A percentile compares a stretch with the other conserved stretches of the same genome.
Conservation (phyloP, 2,113 vertebrate species). For the Vicugna pacos region DNA sequence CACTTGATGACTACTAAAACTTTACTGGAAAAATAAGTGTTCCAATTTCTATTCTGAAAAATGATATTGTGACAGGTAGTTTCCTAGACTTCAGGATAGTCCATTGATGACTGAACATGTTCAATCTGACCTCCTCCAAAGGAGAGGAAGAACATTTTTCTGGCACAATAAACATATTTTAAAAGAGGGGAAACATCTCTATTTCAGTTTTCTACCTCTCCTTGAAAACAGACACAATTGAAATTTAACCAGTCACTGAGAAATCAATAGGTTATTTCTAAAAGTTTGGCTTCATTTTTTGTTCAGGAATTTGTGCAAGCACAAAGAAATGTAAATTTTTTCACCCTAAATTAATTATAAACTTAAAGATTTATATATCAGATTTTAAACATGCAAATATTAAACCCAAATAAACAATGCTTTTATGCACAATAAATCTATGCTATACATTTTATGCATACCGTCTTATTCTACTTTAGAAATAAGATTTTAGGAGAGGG, state of each 20-base stretch:
- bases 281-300: neutral
- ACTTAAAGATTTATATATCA: neutral
- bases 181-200: slow-evolving; percentile 5
- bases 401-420: neutral
- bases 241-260: slow-evolving; percentile 32
- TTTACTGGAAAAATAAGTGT: slow-evolving; percentile 9
- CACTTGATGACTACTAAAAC: neutral
- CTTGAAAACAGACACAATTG: slow-evolving; percentile 26
- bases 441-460: neutral
- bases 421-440: neutral
- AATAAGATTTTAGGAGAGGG: slow-evolving; percentile 42
- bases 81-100: slow-evolving; percentile 2
- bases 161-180: slow-evolving; percentile 35
- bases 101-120: neutral
- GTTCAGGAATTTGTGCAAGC: slow-evolving; percentile 17
- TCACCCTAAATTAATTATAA: slow-evolving; percentile 16
- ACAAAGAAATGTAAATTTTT: slow-evolving; percentile 25
- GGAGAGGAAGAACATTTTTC: neutral
- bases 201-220: slow-evolving; percentile 29
- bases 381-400: neutral
- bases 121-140: neutral
- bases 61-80: neutral
- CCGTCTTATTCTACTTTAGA: slow-evolving; percentile 2
- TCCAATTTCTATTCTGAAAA: slow-evolving; percentile 37
- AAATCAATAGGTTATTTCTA: slow-evolving; percentile 42